These are phyloP conservation scores for Ypsolopha scabrella DNA, from an alignment of 2,888 invertebrate species.

Conservation along the genomic window DNA sequence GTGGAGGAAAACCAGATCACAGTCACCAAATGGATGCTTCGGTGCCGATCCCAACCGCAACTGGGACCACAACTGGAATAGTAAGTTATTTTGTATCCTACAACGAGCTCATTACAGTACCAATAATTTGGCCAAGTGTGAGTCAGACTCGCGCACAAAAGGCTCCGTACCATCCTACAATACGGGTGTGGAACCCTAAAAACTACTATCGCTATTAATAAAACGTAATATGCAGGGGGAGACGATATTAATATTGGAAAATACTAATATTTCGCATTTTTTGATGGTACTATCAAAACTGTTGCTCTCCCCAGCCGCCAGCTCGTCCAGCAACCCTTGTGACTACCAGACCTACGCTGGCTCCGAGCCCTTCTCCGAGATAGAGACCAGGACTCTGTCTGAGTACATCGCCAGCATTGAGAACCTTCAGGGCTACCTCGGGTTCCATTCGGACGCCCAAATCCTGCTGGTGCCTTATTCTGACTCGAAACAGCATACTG, in stretches of 20 bases:
- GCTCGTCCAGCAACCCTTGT: slow-evolving; percentile 72
- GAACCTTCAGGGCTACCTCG: slow-evolving; percentile 73
- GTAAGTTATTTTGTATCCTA: slow-evolving; percentile 39
- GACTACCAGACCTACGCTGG: slow-evolving; percentile 77
- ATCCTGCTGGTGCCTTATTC: slow-evolving; percentile 76
- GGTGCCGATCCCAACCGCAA: slow-evolving; percentile 87
- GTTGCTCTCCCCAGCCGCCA: slow-evolving; percentile 39
- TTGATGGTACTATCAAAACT: too few relatives aligned
- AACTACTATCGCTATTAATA: too few relatives aligned
- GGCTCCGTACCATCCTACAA: too few relatives aligned
- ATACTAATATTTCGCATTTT: too few relatives aligned
- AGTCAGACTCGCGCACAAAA: too few relatives aligned
- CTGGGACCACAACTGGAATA: slow-evolving; percentile 74
- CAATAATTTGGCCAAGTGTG: too few relatives aligned
- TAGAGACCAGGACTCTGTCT: slow-evolving; percentile 70
- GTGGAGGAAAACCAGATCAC: slow-evolving; percentile 79
- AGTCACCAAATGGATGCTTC: slow-evolving; percentile 57
- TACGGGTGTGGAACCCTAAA: too few relatives aligned
- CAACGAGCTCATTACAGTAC: too few relatives aligned
- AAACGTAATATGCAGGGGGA: too few relatives aligned
- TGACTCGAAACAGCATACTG: slow-evolving; percentile 61
- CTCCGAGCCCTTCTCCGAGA: slow-evolving; percentile 76
- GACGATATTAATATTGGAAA: too few relatives aligned
- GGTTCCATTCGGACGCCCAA: slow-evolving; percentile 82
- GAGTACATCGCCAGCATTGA: slow-evolving; percentile 64